A percentile compares a stretch with the other conserved stretches of the same genome.
These are phyloP conservation scores for Rhynchopsitta pachyrhyncha DNA, from an alignment of 2,113 vertebrate species.

Conservation along the genomic window DNA sequence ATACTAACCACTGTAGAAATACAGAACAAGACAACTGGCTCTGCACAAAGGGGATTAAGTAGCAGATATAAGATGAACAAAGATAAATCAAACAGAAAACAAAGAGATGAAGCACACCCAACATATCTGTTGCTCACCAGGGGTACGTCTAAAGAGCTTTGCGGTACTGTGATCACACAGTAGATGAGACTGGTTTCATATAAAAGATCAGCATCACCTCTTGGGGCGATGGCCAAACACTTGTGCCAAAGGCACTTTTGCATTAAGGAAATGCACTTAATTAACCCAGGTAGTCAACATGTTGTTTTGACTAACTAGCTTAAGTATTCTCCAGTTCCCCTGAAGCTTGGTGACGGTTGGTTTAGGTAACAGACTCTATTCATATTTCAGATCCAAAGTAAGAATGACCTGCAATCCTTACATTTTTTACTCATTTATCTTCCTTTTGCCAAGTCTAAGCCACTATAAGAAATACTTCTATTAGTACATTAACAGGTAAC, in stretches of 20 bases:
- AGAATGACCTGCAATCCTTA: neutral
- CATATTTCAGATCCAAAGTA: neutral
- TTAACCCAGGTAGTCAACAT: neutral
- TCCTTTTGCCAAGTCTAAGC: neutral
- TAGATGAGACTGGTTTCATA: neutral
- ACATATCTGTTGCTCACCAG: neutral
- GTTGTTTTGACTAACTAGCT: neutral
- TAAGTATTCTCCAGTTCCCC: neutral
- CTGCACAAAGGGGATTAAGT: neutral
- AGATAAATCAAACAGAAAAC: neutral
- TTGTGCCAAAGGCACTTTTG: neutral
- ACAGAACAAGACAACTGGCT: neutral
- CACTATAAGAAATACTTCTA: neutral
- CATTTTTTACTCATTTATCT: neutral
- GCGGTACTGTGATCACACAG: neutral
- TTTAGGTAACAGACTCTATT: neutral
- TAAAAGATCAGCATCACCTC: neutral
- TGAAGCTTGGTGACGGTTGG: no score
- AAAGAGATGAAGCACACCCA: neutral
- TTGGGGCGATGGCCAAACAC: neutral
- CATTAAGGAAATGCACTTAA: neutral
- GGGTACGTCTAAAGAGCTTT: neutral
- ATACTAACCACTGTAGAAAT: neutral
- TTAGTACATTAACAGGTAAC: neutral
- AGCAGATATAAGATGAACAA: neutral